phyloP scores from a whole-genome alignment of 1,140 invertebrate species.

The Spodoptera frugiperda region DNA sequence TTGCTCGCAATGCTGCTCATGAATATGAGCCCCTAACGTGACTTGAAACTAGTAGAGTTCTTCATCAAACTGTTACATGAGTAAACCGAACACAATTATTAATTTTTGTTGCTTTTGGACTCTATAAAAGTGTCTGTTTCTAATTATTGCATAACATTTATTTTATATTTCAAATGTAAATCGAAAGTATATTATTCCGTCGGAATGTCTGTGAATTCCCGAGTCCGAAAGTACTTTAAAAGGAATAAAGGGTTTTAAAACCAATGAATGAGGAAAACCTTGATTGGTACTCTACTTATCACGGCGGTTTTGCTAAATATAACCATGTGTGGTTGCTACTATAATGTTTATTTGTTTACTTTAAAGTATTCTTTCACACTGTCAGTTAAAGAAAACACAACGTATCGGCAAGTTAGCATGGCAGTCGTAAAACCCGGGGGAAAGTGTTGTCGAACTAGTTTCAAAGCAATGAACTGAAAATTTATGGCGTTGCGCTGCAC shows the following conservation, averaged over 20 bases:
- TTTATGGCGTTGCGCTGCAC: not conserved
- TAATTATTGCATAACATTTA: not conserved
- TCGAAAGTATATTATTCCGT: no score
- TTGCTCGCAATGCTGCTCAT: no score
- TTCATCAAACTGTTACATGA: no score
- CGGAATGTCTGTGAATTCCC: no score
- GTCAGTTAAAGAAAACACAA: slow-evolving; percentile 8
- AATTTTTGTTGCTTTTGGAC: no score
- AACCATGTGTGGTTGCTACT: not conserved
- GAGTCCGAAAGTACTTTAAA: no score
- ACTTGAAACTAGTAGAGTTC: no score
- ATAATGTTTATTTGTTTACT: not conserved
- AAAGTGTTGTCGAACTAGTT: not conserved
- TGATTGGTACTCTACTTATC: not conserved
- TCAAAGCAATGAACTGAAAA: slow-evolving; percentile 6
- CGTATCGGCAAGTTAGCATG: slow-evolving; percentile 9
- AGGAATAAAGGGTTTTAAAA: no score
- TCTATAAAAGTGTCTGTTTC: no score
- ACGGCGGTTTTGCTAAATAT: not conserved
- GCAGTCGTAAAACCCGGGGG: slow-evolving; percentile 7
- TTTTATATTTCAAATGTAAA: not conserved
- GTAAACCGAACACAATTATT: no score
- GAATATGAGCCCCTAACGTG: no score
- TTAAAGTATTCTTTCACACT: not conserved
- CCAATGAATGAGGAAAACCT: no score